Conservation (phyloP, 2,888 invertebrate genomes). For the Lapara coniferarum region DNA sequence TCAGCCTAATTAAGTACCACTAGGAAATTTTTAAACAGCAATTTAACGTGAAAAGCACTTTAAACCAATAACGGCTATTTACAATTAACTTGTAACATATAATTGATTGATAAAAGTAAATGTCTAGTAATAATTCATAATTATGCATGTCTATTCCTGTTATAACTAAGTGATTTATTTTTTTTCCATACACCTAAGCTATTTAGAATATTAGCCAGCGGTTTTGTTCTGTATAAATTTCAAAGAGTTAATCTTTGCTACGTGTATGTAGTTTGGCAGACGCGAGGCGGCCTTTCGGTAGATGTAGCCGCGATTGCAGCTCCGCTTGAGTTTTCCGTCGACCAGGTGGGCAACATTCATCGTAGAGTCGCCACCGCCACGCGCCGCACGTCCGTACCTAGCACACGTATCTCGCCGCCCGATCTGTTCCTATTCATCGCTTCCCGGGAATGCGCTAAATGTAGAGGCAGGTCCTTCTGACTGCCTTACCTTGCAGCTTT, state of each 20-base stretch:
- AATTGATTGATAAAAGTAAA: no score
- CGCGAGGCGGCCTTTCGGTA: conserved; percentile 35
- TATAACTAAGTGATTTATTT: neutral
- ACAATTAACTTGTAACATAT: no score
- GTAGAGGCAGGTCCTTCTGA: conserved; percentile 68
- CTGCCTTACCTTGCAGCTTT: conserved; percentile 65
- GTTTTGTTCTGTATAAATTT: conserved; percentile 31
- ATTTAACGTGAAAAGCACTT: no score
- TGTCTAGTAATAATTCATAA: no score
- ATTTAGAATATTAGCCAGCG: neutral
- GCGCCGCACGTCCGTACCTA: conserved; percentile 47
- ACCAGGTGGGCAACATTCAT: conserved; percentile 35
- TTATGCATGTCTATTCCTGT: no score
- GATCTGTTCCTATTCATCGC: conserved; percentile 77
- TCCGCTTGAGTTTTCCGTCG: conserved; percentile 48
- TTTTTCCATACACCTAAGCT: neutral
- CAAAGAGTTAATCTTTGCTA: conserved; percentile 28
- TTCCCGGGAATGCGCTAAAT: conserved; percentile 70
- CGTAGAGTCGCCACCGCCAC: conserved; percentile 42
- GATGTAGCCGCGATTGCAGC: conserved; percentile 55
- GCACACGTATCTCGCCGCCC: conserved; percentile 67
- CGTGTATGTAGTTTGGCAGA: conserved; percentile 27
- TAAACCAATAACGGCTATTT: no score
- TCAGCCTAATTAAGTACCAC: no score
- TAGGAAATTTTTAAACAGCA: no score